Percentiles rank a stretch among this genome's conserved stretches.
phyloP scores from a whole-genome alignment of 2,888 invertebrate species.

The Drosophila infuscata region DNA sequence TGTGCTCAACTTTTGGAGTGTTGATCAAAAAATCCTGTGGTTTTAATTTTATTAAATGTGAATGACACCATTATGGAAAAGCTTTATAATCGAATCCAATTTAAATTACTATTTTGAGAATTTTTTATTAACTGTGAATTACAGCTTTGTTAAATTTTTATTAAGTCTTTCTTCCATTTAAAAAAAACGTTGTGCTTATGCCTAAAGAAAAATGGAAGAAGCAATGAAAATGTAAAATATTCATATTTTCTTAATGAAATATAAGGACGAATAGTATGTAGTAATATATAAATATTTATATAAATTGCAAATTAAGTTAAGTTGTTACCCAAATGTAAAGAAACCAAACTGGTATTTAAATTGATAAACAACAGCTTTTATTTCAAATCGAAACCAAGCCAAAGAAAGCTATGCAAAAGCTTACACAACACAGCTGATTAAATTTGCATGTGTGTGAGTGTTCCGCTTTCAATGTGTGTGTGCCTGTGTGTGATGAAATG shows the following conservation, averaged over 20 bases:
- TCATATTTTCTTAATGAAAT: not conserved
- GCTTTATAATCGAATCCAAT: not conserved
- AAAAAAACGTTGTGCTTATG: too few species aligned
- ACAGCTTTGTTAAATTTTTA: not conserved
- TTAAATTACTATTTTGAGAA: too few species aligned
- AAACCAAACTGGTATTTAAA: not conserved
- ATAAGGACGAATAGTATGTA: not conserved
- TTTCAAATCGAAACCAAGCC: not conserved
- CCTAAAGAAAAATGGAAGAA: too few species aligned
- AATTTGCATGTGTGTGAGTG: not conserved
- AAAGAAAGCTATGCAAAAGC: slow-evolving; percentile 16
- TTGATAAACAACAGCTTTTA: not conserved
- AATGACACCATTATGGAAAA: not conserved
- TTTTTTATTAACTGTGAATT: not conserved
- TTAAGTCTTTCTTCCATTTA: too few species aligned
- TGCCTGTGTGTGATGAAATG: slow-evolving; percentile 42
- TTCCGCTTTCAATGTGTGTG: slow-evolving; percentile 6
- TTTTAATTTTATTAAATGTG: not conserved
- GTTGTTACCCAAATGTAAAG: not conserved
- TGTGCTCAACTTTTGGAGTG: not conserved
- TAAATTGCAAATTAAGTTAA: not conserved
- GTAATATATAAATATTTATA: not conserved
- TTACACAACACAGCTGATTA: slow-evolving; percentile 36
- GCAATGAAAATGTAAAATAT: not conserved
- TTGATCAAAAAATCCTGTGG: not conserved